Evolutionary conservation across 2,888 invertebrate genomes (phyloP), one percentile per base, ranked within the genome.

Genomic region (Flabesymbios commensalis): DNA sequence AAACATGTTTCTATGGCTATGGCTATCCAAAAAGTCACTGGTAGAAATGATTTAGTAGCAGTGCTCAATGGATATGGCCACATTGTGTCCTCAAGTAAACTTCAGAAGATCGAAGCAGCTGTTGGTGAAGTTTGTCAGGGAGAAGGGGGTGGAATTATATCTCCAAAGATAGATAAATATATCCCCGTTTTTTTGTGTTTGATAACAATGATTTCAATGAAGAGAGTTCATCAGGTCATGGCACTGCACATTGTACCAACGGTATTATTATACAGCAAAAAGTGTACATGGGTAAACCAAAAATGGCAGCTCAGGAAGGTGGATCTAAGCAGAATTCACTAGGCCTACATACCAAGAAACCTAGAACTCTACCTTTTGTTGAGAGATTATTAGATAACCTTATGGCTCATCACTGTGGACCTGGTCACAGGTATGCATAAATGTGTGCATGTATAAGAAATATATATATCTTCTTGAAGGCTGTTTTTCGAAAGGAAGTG

Each of bases 51-150:
- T 19, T 22, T 45, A 17, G 22, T 45, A 7, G 22, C 17, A 45
- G 19, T 45, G 45, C 45, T 45, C 7, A 45, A 45, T 45, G 45
- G 45, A 14, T 45, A 45, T 45, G 22, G 45, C 19, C 45, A 45
- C 45, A 45, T 22, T 17, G 45, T 45, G 19, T 45, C 45, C 14
- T 45, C 45, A 45, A 17, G 17, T 19, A 45, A 45, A 22, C 22
- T 45, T 14, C 45, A 10, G 22, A 22, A 45, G 22, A 45, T 45
- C 22, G 45, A 45, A 17, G 45, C 45, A 45, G 45, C 45, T 19
- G 19, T 45, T 10, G 45, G 45, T 45, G 17, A 45, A 45, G 17
- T 45, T 10, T 22, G 45, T 19, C 45, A 45, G 45, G 7, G 19
- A 17, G 45, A 45, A 45, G 45, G 45, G 14, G 45, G 45, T 45